Evolutionary conservation across 2,113 vertebrate genomes (phyloP).

Genomic region (Lucifuga dentata): DNA sequence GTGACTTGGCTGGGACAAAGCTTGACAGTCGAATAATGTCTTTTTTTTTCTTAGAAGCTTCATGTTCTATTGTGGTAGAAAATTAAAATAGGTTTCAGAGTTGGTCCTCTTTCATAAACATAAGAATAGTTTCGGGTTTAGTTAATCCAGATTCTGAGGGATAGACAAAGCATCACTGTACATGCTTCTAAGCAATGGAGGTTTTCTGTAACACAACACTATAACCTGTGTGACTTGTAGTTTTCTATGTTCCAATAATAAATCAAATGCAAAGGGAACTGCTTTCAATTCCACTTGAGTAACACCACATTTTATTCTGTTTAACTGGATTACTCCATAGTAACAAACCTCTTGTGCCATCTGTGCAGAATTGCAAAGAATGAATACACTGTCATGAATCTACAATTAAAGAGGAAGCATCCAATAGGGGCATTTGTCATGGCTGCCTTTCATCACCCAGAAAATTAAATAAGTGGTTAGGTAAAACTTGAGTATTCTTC

Average conservation of each 20-base stretch:
- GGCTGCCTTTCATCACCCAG: conserved; percentile 26
- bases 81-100: conserved; percentile 12
- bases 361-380: conserved; percentile 46
- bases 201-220: conserved; percentile 17
- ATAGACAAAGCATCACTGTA: not conserved
- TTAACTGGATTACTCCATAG: conserved; percentile 47
- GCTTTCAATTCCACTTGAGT: conserved; percentile 51
- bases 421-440: conserved; percentile 22
- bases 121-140: not conserved
- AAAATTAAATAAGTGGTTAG: conserved; percentile 19
- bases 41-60: not conserved
- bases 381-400: conserved; percentile 44
- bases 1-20: conserved; percentile 4
- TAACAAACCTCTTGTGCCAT: conserved; percentile 47
- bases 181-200: conserved; percentile 4
- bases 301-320: conserved; percentile 38
- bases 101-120: not conserved
- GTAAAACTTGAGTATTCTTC: not conserved
- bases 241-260: conserved; percentile 25
- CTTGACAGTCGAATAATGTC: conserved; percentile 24
- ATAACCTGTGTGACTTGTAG: conserved; percentile 22
- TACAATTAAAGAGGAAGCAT: conserved; percentile 23
- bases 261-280: conserved; percentile 34
- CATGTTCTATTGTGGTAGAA: not conserved
- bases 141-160: conserved; percentile 1